phyloP scores from a whole-genome alignment of 2,113 vertebrate genomes.

The Puffinus mauretanicus region DNA sequence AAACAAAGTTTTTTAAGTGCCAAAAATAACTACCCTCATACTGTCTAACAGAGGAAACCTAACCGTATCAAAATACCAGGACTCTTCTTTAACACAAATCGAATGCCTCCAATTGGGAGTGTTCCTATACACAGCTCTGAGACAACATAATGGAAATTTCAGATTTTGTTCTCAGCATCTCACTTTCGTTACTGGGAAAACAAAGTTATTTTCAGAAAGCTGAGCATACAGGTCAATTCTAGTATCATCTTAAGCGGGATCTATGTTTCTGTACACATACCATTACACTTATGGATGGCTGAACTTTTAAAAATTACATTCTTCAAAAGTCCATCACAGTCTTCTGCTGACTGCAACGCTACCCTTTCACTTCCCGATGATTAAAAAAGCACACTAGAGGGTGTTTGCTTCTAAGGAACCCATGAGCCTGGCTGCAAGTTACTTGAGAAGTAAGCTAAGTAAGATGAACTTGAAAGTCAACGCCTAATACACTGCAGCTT shows the following conservation, averaged over 20 bases:
- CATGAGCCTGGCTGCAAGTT: background rate
- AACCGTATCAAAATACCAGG: background rate
- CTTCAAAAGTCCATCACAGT: background rate
- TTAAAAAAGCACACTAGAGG: background rate
- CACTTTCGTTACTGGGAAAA: too few relatives aligned
- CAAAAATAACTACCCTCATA: background rate
- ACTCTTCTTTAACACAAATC: background rate
- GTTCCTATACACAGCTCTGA: background rate
- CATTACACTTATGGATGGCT: too few relatives aligned
- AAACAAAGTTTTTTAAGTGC: background rate
- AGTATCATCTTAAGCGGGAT: too few relatives aligned
- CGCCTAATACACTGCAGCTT: background rate
- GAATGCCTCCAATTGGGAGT: background rate
- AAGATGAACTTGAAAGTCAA: background rate
- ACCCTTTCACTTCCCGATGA: background rate
- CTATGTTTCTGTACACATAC: background rate
- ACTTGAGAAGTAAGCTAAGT: background rate
- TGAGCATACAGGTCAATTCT: too few relatives aligned
- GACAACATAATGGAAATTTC: too few relatives aligned
- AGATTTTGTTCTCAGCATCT: background rate
- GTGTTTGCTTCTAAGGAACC: background rate
- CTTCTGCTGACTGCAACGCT: background rate
- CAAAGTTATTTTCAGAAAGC: too few relatives aligned
- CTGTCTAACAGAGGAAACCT: background rate
- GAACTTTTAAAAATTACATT: background rate